Percentiles rank a stretch among this genome's conserved stretches.
These are phyloP conservation scores for Chymomyza procnemis DNA, from an alignment of 2,888 invertebrate species.

Conservation along the genomic window DNA sequence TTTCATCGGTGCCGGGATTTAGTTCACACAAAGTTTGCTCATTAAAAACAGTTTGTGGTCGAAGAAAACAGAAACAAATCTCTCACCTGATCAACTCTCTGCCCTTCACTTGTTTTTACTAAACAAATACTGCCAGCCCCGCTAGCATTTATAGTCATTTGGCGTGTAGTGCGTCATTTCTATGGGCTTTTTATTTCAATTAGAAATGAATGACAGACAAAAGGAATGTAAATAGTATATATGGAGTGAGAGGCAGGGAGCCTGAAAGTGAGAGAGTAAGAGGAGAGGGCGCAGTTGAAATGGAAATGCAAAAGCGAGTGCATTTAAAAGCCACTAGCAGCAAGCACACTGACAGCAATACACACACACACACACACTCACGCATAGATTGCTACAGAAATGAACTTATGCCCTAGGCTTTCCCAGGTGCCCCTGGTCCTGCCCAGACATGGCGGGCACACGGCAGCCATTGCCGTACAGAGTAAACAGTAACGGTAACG, in stretches of 20 bases:
- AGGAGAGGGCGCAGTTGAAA: not conserved
- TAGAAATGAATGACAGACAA: conserved; percentile 43
- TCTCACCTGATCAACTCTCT: conserved; percentile 10
- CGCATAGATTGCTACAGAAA: not conserved
- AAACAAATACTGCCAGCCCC: not conserved
- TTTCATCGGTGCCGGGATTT: not conserved
- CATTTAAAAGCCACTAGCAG: conserved; percentile 48
- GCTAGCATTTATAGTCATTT: not conserved
- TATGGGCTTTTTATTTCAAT: conserved; percentile 49
- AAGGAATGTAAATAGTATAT: not conserved
- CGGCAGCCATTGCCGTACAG: not conserved
- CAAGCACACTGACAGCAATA: too few relatives aligned
- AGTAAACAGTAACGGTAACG: not conserved
- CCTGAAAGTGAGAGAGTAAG: too few relatives aligned
- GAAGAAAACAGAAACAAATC: conserved; percentile 39
- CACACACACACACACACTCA: not conserved
- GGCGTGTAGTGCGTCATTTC: not conserved
- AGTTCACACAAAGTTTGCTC: conserved; percentile 33
- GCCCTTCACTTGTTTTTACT: too few relatives aligned
- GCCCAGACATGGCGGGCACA: conserved; percentile 9
- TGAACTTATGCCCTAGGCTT: conserved; percentile 6
- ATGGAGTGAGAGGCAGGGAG: not conserved
- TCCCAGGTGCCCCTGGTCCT: conserved; percentile 1
- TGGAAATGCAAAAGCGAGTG: conserved; percentile 21
- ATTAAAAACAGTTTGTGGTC: conserved; percentile 39